Base-by-base conservation (phyloP, 2,113 vertebrate genomes). In the Oncorhynchus tshawytscha region DNA sequence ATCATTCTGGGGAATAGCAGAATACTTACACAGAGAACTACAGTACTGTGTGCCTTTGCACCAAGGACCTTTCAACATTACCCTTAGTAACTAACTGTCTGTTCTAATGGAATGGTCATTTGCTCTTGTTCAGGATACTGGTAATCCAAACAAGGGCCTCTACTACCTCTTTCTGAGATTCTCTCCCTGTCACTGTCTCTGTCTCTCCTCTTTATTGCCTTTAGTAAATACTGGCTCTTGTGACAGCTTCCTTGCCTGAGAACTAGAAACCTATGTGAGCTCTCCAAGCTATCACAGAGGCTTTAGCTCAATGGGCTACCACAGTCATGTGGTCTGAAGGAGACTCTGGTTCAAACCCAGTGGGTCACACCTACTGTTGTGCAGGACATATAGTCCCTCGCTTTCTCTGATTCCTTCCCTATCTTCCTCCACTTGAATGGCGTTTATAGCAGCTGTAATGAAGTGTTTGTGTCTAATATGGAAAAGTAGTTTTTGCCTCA, bases 381-480 rank as follows among this genome's bases (percentile, higher is more conserved):
- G 51, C 15, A 0, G 51, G 16, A 54, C 51, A 18, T 4, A 16
- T 15, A 15, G 13, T 18, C 27, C 29, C 66, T 68, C 0, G 1
- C 22, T 6, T 24, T 16, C 18, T 31, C 24, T 51, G 27, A 59
- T 51, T 49, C 76, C 67, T 59, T 81, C 5, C 45, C 62, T 70
- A 73, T 54, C 66, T 57, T 34, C 24, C 78, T 73, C 39, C 67
- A 76, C 45, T 65, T 62, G 72, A 73, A 74, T 70, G 67, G 25
- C 39, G 73, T 82, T 84, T 60, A 82, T 70, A 49, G 69, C 18
- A 15, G 39, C 62, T 79, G 60, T 74, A 59, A 79, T 59, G 5
- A 76, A 69, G 71, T 48, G 25, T 83, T 77, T 75, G 67, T 82
- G 76, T 65, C 60, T 66, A 70, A 6, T 29, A 51, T 71, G 78